phyloP scores from a whole-genome alignment of 2,113 vertebrate genomes.

The Callopanchax toddi region DNA sequence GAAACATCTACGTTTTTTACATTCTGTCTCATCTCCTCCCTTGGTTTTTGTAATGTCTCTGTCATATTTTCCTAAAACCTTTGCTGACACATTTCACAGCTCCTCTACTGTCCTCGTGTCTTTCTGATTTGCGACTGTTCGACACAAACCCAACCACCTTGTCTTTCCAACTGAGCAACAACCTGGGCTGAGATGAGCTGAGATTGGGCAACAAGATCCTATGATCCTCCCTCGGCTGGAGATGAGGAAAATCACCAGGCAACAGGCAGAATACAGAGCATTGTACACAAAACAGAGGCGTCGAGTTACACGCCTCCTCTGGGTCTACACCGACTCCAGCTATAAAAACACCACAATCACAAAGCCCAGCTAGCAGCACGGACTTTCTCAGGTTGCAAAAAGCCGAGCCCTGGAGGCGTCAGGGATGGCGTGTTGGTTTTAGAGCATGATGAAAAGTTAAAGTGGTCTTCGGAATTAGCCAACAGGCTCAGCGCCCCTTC shows the following conservation, averaged over 20 bases:
- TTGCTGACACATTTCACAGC: too few relatives aligned
- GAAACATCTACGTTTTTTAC: too few relatives aligned
- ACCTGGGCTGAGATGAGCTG: constrained; percentile 12
- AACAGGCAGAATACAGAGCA: constrained; percentile 22
- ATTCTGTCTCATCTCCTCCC: too few relatives aligned
- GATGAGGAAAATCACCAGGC: constrained; percentile 25
- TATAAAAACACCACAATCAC: constrained; percentile 61
- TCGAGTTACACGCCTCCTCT: constrained; percentile 49
- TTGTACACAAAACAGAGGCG: constrained; percentile 42
- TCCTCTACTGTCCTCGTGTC: too few relatives aligned
- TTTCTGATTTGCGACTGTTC: too few relatives aligned
- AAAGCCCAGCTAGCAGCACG: constrained; percentile 29
- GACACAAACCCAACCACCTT: constrained; percentile 11
- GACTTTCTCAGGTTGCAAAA: constrained; percentile 56
- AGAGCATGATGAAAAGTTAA: constrained; percentile 73
- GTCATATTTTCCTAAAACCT: too few relatives aligned
- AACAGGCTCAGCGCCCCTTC: constrained; percentile 63
- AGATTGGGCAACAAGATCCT: constrained; percentile 23
- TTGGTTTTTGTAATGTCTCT: too few relatives aligned
- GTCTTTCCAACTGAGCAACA: constrained; percentile 12
- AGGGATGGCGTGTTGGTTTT: constrained; percentile 54
- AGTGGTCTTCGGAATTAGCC: constrained; percentile 79
- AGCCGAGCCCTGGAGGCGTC: constrained; percentile 59
- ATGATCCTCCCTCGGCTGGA: constrained; percentile 20
- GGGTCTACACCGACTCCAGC: constrained; percentile 43